Base-by-base conservation (phyloP, 2,797 vertebrate species). In the Apogon hyalosoma region DNA sequence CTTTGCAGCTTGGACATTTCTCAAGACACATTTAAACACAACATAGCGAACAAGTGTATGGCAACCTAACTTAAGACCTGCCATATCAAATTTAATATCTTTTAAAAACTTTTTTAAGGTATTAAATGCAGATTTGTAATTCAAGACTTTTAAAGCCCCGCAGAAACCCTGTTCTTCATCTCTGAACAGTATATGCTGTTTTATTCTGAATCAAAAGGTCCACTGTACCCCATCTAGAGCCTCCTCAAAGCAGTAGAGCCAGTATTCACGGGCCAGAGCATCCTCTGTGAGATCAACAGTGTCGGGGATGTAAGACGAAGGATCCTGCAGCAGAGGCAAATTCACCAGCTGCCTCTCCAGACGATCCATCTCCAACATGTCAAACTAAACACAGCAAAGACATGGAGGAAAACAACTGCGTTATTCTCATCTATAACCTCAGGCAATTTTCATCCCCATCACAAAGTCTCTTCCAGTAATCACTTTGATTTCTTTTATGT, bases 311-410 rank as follows among this genome's bases (percentile, higher is more conserved):
- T 99, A 99, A 2, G 97, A 96, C 0, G 96, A 95, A 0, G 97
- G 90, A 81, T 99, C 96, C 76, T 94, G 94, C 28, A 99, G 95
- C 68, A 99, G 93, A 0, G 97, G 98, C 24, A 99, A 93, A 72
- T 96, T 97, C 45, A 99, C 97, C 46, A 99, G 93, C 0, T 96
- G 94, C 66, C 97, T 93, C 82, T 99, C 98, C 75, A 99, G 87
- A 16, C 98, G 96, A 72, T 99, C 98, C 97, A 99, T 99, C 82
- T 99, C 98, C 78, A 99, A 72, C 94, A 99, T 95, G 91, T 99
- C 98, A 80, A 99, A 99, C 98, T 99, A 73, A 10, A 75, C 3
- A 64, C 24, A 39, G 31, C 54, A 64, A 33, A 77, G 11, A 78
- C 1, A 71, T 3, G 31, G 10, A 71, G 28, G 18, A 2, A 41